phyloP scores from a whole-genome alignment of 2,113 vertebrate species.

The Hoplias malabaricus region DNA sequence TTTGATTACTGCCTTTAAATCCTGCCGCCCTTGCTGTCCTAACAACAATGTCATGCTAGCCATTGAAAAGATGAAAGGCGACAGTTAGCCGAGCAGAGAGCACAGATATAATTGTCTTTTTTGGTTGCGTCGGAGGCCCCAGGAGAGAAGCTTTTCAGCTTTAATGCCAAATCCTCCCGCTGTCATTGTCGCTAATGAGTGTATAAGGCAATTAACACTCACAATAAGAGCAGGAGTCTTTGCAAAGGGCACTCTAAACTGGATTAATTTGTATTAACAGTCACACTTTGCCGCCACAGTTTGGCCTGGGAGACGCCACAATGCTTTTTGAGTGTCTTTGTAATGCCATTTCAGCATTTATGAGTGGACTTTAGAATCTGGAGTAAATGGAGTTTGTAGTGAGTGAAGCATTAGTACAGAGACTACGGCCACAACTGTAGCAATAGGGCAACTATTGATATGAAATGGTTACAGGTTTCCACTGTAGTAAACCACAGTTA shows the following conservation, averaged over 20 bases:
- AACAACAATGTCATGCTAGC: conserved; percentile 61
- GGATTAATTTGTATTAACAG: conserved; percentile 35
- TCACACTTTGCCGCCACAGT: background rate
- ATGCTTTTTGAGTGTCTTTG: background rate
- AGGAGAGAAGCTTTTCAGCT: conserved; percentile 55
- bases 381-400: background rate
- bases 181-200: conserved; percentile 67
- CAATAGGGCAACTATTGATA: too few species aligned
- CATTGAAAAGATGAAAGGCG: conserved; percentile 61
- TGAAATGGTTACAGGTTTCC: too few species aligned
- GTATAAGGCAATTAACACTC: conserved; percentile 57
- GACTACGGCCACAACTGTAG: too few species aligned
- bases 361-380: background rate
- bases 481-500: too few species aligned
- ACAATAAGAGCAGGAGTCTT: conserved; percentile 19
- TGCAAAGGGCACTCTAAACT: conserved; percentile 28
- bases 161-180: conserved; percentile 61
- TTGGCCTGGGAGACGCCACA: conserved; percentile 14
- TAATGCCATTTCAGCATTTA: background rate
- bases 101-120: conserved; percentile 66
- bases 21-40: conserved; percentile 59
- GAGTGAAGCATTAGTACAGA: too few species aligned
- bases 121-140: conserved; percentile 60
- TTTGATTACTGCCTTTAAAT: conserved; percentile 61
- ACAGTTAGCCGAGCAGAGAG: conserved; percentile 47